phyloP scores from a whole-genome alignment of 2,888 invertebrate genomes.

The Himalopsyche anomala region DNA sequence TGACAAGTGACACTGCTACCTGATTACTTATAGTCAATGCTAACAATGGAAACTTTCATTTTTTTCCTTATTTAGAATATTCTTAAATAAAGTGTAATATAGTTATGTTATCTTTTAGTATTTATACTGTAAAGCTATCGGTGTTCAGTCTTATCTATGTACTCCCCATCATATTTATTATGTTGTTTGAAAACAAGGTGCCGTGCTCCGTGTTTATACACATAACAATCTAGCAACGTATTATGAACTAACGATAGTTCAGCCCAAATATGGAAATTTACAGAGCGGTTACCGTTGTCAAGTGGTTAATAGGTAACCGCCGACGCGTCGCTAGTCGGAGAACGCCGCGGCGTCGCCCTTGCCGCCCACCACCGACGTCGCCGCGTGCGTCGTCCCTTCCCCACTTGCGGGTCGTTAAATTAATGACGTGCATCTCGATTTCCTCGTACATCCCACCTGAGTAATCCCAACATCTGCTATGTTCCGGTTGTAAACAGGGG shows the following conservation, averaged over 20 bases:
- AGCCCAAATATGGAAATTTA: slow-evolving; percentile 17
- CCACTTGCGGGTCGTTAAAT: slow-evolving; percentile 49
- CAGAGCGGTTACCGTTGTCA: slow-evolving; percentile 20
- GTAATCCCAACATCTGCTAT: slow-evolving; percentile 40
- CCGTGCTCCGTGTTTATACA: too few species aligned
- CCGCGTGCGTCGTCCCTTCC: not conserved
- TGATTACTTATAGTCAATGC: too few species aligned
- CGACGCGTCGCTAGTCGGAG: slow-evolving; percentile 28
- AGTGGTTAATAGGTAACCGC: slow-evolving; percentile 43
- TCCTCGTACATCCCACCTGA: slow-evolving; percentile 36
- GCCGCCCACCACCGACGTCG: not conserved
- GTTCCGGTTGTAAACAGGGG: slow-evolving; percentile 32
- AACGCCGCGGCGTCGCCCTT: slow-evolving; percentile 1
- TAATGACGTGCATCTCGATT: slow-evolving; percentile 51
- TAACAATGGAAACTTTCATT: too few species aligned
- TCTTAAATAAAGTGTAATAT: too few species aligned
- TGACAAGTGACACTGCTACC: too few species aligned
- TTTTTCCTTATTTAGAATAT: too few species aligned
- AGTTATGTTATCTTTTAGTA: too few species aligned
- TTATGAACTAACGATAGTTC: not conserved
- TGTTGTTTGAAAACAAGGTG: too few species aligned
- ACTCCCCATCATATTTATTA: too few species aligned
- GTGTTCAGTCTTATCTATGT: too few species aligned
- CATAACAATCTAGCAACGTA: not conserved
- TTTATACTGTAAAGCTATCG: too few species aligned